These are phyloP conservation scores for Bombus impatiens DNA, from an alignment of 1,140 invertebrate species.

Conservation along the genomic window DNA sequence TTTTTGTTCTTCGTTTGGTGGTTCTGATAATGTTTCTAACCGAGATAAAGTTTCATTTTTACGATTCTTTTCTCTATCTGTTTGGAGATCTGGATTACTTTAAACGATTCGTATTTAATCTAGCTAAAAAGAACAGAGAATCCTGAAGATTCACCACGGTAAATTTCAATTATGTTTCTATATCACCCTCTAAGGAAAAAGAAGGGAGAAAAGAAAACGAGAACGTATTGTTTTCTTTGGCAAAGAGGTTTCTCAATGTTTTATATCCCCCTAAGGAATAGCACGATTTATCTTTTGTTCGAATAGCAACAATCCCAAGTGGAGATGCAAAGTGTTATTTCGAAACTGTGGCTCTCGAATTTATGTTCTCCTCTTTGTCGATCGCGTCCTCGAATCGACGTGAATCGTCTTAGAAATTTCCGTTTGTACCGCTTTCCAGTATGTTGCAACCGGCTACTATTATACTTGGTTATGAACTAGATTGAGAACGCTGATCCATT, in stretches of 20 bases:
- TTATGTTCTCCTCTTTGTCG: background rate
- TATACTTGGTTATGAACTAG: slow-evolving; percentile 41
- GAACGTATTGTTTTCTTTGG: slow-evolving; percentile 20
- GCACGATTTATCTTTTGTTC: slow-evolving; percentile 24
- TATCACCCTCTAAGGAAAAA: background rate
- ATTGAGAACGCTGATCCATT: slow-evolving; percentile 31
- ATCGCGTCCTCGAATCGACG: slow-evolving; percentile 14
- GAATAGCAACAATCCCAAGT: slow-evolving; percentile 17
- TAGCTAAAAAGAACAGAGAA: background rate
- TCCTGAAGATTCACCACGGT: background rate
- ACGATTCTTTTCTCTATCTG: background rate
- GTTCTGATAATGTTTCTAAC: too few relatives aligned
- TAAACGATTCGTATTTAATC: background rate
- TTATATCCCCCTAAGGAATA: slow-evolving; percentile 3
- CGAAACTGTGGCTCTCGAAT: slow-evolving; percentile 14
- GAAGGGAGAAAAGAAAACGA: background rate
- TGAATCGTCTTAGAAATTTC: slow-evolving; percentile 44
- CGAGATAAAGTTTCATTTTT: background rate
- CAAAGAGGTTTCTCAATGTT: slow-evolving; percentile 12
- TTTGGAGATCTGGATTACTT: background rate
- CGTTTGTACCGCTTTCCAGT: slow-evolving; percentile 31
- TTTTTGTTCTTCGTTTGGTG: too few relatives aligned
- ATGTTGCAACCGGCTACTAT: slow-evolving; percentile 29
- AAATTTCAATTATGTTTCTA: slow-evolving; percentile 12
- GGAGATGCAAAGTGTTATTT: slow-evolving; percentile 6